These are phyloP conservation scores for Eulimnadia texana DNA, from an alignment of 1,140 invertebrate species.

Conservation along the genomic window DNA sequence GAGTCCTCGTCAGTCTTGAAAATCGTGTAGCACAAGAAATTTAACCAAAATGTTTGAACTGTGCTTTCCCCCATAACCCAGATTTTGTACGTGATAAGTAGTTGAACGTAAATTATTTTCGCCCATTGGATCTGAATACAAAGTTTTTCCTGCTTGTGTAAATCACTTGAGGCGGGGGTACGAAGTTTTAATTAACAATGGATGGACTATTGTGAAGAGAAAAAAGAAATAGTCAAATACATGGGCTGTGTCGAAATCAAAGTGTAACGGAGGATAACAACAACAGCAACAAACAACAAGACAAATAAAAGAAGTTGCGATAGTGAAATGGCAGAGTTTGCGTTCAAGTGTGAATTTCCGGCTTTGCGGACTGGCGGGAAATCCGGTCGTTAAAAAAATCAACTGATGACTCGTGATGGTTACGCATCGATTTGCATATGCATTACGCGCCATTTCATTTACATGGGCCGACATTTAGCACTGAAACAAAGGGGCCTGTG, in stretches of 20 bases:
- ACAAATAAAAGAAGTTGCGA: neutral
- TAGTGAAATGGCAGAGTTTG: neutral
- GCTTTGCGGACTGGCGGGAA: neutral
- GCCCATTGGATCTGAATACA: too few species aligned
- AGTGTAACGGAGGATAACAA: too few species aligned
- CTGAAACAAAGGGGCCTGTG: neutral
- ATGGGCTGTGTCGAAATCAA: neutral
- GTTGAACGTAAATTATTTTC: too few species aligned
- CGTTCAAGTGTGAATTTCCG: neutral
- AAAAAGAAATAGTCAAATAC: neutral
- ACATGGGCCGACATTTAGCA: neutral
- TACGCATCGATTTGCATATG: neutral
- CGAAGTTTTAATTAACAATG: too few species aligned
- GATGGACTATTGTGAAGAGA: too few species aligned
- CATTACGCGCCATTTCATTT: neutral
- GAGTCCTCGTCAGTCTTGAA: neutral
- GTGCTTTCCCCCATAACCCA: too few species aligned
- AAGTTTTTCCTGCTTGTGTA: too few species aligned
- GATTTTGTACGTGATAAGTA: too few species aligned
- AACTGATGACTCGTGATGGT: neutral
- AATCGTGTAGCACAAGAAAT: neutral
- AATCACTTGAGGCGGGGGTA: too few species aligned
- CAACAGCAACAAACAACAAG: neutral
- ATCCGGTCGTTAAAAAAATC: neutral
- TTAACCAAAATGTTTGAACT: neutral